Evolutionary conservation across 2,113 vertebrate genomes (phyloP).

Genomic region (Muntiacus reevesi): DNA sequence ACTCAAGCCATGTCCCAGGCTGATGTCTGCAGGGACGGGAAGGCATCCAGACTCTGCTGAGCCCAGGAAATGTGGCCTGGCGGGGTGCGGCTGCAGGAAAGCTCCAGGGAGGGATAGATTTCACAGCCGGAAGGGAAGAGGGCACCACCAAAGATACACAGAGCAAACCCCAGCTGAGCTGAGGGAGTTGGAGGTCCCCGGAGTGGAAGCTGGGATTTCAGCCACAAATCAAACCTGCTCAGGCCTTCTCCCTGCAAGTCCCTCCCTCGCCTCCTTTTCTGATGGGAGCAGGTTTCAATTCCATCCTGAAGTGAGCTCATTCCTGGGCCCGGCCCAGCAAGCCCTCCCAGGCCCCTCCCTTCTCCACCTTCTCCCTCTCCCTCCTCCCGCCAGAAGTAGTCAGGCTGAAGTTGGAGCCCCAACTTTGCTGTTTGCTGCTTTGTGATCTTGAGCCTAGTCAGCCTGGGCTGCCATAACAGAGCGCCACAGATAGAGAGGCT

Average conservation of each 20-base stretch:
- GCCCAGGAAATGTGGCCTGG: conserved; percentile 37
- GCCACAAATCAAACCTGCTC: conserved; percentile 17
- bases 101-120: conserved; percentile 31
- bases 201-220: conserved; percentile 49
- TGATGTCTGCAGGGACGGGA: not conserved
- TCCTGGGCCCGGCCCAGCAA: conserved; percentile 43
- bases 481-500: not conserved
- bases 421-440: not conserved
- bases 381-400: not conserved
- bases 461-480: not conserved
- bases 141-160: not conserved
- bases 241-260: not conserved
- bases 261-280: not conserved
- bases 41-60: conserved; percentile 50
- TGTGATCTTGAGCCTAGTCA: not conserved
- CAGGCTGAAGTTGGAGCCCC: not conserved
- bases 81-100: not conserved
- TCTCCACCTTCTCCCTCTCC: not conserved
- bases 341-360: not conserved
- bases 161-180: not conserved
- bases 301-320: conserved; percentile 66
- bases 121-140: not conserved
- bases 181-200: not conserved
- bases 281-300: conserved; percentile 38
- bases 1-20: not conserved